These are phyloP conservation scores for Sinhomidia bicolor DNA, from an alignment of 2,888 invertebrate species.

Conservation along the genomic window DNA sequence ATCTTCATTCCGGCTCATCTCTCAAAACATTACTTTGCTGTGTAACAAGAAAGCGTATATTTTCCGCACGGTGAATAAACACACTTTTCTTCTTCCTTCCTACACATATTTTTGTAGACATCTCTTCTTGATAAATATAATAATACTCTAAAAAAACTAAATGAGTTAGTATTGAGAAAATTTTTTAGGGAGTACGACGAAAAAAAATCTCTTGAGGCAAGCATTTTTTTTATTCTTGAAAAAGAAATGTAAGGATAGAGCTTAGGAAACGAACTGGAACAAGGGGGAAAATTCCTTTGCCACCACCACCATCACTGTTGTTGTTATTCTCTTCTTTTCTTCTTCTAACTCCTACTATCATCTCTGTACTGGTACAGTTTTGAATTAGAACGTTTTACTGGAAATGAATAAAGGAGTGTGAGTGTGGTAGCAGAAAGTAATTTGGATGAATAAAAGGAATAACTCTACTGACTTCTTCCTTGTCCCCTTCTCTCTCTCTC, in stretches of 20 bases:
- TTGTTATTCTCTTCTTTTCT: background rate
- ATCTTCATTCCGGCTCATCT: conserved; percentile 28
- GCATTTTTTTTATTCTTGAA: background rate
- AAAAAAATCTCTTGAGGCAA: conserved; percentile 13
- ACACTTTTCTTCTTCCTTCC: background rate
- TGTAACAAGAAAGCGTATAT: background rate
- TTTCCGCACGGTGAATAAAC: conserved; percentile 16
- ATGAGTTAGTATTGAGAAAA: conserved; percentile 29
- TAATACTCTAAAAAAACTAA: background rate
- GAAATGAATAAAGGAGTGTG: conserved; percentile 45
- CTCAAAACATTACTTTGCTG: conserved; percentile 21
- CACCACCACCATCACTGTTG: too few species aligned
- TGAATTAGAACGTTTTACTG: conserved; percentile 23
- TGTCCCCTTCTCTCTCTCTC: background rate
- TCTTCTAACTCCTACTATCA: background rate
- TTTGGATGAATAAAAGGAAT: conserved; percentile 48
- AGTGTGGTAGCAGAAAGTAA: conserved; percentile 28
- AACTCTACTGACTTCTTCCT: conserved; percentile 37
- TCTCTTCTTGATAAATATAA: conserved; percentile 35
- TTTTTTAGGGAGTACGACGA: background rate
- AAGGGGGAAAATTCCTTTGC: background rate
- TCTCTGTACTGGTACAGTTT: background rate
- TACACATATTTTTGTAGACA: background rate
- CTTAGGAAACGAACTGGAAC: conserved; percentile 34
- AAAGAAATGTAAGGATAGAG: conserved; percentile 6